Conservation (phyloP, 2,113 vertebrate genomes). For the Entosphenus tridentatus region DNA sequence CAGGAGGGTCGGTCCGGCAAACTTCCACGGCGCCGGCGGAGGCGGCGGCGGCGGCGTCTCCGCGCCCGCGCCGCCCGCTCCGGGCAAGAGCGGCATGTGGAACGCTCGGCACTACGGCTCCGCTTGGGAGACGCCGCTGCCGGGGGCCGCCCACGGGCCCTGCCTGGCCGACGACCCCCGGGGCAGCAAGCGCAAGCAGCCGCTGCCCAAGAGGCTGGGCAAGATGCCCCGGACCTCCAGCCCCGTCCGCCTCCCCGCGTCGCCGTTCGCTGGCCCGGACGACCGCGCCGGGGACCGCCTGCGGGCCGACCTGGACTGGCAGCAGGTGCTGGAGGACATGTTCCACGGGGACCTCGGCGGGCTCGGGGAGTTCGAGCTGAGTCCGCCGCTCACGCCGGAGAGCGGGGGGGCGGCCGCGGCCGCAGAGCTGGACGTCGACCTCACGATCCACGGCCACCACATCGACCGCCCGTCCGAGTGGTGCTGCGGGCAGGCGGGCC, state of each 20-base stretch:
- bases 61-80: conserved; percentile 8
- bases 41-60: background rate
- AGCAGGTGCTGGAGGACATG: conserved; percentile 47
- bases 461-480: conserved; percentile 22
- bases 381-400: conserved; percentile 31
- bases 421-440: conserved; percentile 22
- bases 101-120: conserved; percentile 29
- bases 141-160: conserved; percentile 27
- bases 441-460: conserved; percentile 26
- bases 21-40: background rate
- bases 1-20: conserved; percentile 16
- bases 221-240: conserved; percentile 29
- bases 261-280: conserved; percentile 29
- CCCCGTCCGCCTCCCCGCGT: conserved; percentile 28
- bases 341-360: conserved; percentile 36
- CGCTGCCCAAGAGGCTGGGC: conserved; percentile 19
- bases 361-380: conserved; percentile 33
- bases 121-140: conserved; percentile 53
- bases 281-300: conserved; percentile 40
- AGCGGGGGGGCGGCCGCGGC: background rate
- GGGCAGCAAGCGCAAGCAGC: conserved; percentile 38
- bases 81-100: conserved; percentile 12
- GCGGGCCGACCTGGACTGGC: conserved; percentile 85
- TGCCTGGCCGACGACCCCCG: conserved; percentile 16
- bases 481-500: conserved; percentile 15